A percentile compares a stretch with the other conserved stretches of the same genome.
These are phyloP conservation scores for Amblyjoppa proteus DNA, from an alignment of 2,888 invertebrate species.

Conservation along the genomic window DNA sequence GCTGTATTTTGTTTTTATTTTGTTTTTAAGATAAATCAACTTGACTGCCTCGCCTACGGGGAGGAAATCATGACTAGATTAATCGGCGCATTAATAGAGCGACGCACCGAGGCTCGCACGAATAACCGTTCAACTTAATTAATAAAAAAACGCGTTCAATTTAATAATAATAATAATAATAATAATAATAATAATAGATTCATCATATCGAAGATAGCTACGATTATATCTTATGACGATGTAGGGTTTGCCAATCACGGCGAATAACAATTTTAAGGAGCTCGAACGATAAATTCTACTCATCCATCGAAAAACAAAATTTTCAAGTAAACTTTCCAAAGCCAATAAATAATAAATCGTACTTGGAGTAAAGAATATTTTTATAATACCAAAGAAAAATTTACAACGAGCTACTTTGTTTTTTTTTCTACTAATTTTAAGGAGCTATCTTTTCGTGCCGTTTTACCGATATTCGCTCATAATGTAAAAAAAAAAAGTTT, in stretches of 20 bases:
- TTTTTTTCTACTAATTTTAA: not conserved
- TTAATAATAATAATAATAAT: conserved; percentile 20
- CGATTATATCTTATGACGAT: conserved; percentile 49
- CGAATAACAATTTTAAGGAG: not conserved
- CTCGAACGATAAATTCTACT: not conserved
- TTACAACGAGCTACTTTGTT: conserved; percentile 5
- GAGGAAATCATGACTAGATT: conserved; percentile 70
- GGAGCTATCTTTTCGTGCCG: not conserved
- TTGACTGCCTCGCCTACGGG: conserved; percentile 57
- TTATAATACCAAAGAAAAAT: not conserved
- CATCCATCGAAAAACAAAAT: not conserved
- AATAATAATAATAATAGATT: conserved; percentile 47
- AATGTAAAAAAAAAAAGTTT: not conserved
- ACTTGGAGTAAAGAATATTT: not conserved
- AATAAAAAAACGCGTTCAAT: conserved; percentile 30
- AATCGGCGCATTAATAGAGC: conserved; percentile 67
- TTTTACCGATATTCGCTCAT: not conserved
- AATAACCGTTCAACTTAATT: conserved; percentile 30
- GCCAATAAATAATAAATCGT: not conserved
- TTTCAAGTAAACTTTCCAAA: not conserved
- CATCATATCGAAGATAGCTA: conserved; percentile 53
- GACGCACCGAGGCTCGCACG: conserved; percentile 42
- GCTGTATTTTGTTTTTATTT: conserved; percentile 57
- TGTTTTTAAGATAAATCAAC: conserved; percentile 56
- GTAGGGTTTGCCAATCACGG: conserved; percentile 16